Conservation (phyloP, 2,113 vertebrate species). For the Tetraodon nigroviridis region DNA sequence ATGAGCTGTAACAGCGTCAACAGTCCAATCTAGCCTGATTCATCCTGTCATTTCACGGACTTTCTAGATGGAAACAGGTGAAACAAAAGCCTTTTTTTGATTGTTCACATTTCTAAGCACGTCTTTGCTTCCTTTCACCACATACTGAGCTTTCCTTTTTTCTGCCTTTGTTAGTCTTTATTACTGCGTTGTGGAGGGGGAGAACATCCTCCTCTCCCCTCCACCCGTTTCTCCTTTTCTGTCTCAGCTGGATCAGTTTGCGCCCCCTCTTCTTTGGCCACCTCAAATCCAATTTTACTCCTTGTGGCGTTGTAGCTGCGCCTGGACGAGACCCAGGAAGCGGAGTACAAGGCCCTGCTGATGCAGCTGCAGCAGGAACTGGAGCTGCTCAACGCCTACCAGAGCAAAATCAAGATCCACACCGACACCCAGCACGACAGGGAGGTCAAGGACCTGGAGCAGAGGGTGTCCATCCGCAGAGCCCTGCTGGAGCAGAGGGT, state of each 20-base stretch:
- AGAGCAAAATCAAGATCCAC: conserved; percentile 95
- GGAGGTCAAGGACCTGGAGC: conserved; percentile 87
- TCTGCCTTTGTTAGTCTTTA: no score
- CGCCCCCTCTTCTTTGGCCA: not conserved
- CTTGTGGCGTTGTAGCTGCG: conserved; percentile 71
- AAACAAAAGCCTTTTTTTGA: no score
- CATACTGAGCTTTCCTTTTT: no score
- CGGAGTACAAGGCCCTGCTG: conserved; percentile 85
- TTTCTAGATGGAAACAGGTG: no score
- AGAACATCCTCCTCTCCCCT: not conserved
- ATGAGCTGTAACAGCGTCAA: no score
- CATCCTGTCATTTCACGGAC: no score
- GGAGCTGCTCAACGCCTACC: conserved; percentile 89
- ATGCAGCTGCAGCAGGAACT: conserved; percentile 91
- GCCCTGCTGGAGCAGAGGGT: conserved; percentile 89
- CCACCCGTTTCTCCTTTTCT: conserved; percentile 6
- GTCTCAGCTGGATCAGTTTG: not conserved
- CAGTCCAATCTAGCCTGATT: no score
- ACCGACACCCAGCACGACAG: conserved; percentile 86
- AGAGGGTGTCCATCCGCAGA: conserved; percentile 87
- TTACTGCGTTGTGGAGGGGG: no score
- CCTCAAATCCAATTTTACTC: not conserved
- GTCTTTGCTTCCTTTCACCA: no score
- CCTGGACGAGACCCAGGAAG: conserved; percentile 88
- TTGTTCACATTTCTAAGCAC: no score